These are phyloP conservation scores for Erythrolamprus reginae DNA, from an alignment of 2,113 vertebrate species.

Conservation along the genomic window DNA sequence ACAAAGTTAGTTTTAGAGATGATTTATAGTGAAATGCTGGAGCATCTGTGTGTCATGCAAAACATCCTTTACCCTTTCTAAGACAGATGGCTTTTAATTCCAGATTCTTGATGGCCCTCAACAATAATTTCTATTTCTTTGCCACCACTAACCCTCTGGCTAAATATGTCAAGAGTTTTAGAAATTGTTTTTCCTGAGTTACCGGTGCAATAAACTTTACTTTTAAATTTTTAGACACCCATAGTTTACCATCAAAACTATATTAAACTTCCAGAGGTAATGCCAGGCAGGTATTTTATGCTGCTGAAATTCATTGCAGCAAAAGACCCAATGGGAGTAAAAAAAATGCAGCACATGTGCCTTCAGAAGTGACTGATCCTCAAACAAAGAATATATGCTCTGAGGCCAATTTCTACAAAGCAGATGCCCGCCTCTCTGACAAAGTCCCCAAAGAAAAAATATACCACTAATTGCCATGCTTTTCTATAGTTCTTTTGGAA, in stretches of 20 bases:
- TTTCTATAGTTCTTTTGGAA: neutral
- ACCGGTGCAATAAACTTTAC: conserved; percentile 73
- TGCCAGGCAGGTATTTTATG: conserved; percentile 69
- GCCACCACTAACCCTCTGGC: conserved; percentile 66
- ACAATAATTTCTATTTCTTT: conserved; percentile 72
- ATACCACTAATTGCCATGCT: conserved; percentile 17
- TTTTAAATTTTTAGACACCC: conserved; percentile 71
- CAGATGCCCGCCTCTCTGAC: neutral
- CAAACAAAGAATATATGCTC: conserved; percentile 19
- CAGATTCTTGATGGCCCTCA: conserved; percentile 60
- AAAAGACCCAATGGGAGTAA: conserved; percentile 55
- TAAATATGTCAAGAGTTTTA: conserved; percentile 72
- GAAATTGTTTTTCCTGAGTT: conserved; percentile 77
- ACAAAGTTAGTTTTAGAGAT: conserved; percentile 26
- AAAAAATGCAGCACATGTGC: conserved; percentile 33
- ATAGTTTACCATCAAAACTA: conserved; percentile 71
- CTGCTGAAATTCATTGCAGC: conserved; percentile 43
- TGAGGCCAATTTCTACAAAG: conserved; percentile 18
- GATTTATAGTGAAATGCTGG: conserved; percentile 52
- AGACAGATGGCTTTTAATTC: conserved; percentile 75
- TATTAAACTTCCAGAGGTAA: conserved; percentile 68
- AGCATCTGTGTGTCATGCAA: conserved; percentile 53
- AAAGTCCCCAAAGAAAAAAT: conserved; percentile 4
- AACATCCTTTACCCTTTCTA: conserved; percentile 47
- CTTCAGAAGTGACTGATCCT: conserved; percentile 30